Conservation (phyloP, 1,140 invertebrate genomes). For the Panulirus ornatus region DNA sequence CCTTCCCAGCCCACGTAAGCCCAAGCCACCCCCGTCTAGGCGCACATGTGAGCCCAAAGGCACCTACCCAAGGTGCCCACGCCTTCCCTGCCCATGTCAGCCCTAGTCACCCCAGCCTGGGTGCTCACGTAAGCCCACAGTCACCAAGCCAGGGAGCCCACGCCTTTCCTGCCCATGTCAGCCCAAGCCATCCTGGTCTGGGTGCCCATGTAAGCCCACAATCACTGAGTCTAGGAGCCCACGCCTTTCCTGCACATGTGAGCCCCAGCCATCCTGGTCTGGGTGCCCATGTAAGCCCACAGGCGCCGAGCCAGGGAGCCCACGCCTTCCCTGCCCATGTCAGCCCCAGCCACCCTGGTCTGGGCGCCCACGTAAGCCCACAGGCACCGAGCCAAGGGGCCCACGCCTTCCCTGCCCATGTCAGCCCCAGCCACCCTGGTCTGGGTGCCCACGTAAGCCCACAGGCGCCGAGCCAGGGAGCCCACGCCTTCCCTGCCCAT, state of each 20-base stretch:
- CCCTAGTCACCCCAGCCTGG: conserved; percentile 35
- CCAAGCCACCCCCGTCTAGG: conserved; percentile 27
- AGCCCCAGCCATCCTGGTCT: conserved; percentile 50
- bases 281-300: conserved; percentile 65
- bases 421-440: conserved; percentile 46
- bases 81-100: conserved; percentile 67
- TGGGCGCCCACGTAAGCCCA: conserved; percentile 58
- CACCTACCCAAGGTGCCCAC: conserved; percentile 59
- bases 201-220: conserved; percentile 38
- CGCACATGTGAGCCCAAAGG: conserved; percentile 55
- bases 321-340: conserved; percentile 60
- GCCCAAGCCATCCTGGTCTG: neutral
- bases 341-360: conserved; percentile 39
- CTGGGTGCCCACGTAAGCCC: conserved; percentile 62
- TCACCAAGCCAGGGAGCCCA: conserved; percentile 58
- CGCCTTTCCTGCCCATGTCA: conserved; percentile 60
- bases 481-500: conserved; percentile 31
- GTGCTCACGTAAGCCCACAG: conserved; percentile 66
- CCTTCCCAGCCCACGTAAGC: conserved; percentile 54
- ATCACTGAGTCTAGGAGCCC: conserved; percentile 59
- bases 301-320: conserved; percentile 42
- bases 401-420: conserved; percentile 22
- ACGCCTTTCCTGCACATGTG: conserved; percentile 65
- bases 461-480: too few species aligned
- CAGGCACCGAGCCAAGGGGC: conserved; percentile 37